phyloP scores from a whole-genome alignment of 2,888 invertebrate species.

The Heteromurus nitidus region DNA sequence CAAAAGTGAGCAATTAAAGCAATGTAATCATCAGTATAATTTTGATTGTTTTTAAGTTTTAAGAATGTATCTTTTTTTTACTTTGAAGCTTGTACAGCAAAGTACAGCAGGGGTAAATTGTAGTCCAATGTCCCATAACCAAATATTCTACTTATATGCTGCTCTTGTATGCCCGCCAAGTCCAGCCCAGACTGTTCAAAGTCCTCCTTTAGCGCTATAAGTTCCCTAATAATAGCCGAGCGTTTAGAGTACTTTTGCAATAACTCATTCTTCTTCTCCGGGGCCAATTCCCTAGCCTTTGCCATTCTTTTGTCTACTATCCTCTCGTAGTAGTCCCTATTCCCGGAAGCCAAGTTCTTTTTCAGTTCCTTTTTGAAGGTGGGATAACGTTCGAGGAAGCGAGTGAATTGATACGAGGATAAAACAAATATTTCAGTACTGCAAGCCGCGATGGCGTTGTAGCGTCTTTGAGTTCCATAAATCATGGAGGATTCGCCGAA shows the following conservation, averaged over 20 bases:
- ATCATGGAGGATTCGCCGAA: slow-evolving; percentile 69
- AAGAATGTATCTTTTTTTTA: background rate
- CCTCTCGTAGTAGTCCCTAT: slow-evolving; percentile 57
- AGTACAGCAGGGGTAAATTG: slow-evolving; percentile 68
- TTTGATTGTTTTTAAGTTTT: too few relatives aligned
- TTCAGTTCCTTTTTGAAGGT: slow-evolving; percentile 42
- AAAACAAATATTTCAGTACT: slow-evolving; percentile 60
- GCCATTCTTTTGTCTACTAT: slow-evolving; percentile 38
- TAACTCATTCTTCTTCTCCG: slow-evolving; percentile 18
- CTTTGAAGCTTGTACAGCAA: slow-evolving; percentile 26
- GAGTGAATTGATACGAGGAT: slow-evolving; percentile 21
- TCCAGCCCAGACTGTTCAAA: slow-evolving; percentile 44
- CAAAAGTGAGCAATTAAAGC: too few relatives aligned
- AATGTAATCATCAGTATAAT: too few relatives aligned
- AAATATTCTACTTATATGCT: slow-evolving; percentile 21
- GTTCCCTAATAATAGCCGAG: slow-evolving; percentile 17
- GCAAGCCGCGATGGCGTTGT: slow-evolving; percentile 68
- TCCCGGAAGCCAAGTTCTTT: slow-evolving; percentile 17
- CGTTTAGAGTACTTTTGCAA: slow-evolving; percentile 19
- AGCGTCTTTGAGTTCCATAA: slow-evolving; percentile 44
- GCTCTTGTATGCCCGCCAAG: background rate
- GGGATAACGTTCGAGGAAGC: slow-evolving; percentile 61
- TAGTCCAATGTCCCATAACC: slow-evolving; percentile 64
- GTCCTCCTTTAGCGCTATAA: slow-evolving; percentile 40
- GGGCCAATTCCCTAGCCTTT: background rate